Evolutionary conservation across 2,113 vertebrate genomes (phyloP), one percentile per base, ranked within the genome.

Genomic region (Zosterops lateralis): DNA sequence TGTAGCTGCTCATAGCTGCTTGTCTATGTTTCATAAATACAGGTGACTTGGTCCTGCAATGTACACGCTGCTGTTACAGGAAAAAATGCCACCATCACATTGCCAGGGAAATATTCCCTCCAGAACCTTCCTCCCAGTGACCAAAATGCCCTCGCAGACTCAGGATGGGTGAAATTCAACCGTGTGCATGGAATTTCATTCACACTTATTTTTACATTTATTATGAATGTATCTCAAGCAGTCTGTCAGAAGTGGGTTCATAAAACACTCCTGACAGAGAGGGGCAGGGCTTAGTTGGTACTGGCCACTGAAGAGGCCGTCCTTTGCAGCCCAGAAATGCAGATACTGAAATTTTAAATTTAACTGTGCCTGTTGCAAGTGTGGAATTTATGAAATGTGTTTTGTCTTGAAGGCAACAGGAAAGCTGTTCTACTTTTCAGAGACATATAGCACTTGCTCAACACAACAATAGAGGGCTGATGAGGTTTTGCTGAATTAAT

Each of bases 341-440:
- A 64, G n/a, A 12, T 72, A 56, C 29, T 6, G 5, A 17, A 51
- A 4, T 3, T 71, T 45, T 58, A 57, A 26, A 53, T 68, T 92
- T 61, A 73, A 81, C 50, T 70, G 10, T 84, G 87, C 40, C 70
- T 71, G 44, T 29, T 84, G n/a, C 60, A 94, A 82, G 34, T 57
- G 44, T 78, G 36, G 34, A 45, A 14, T 91, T 94, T 94, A 89
- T 60, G 73, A 94, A 72, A 82, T 36, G 6, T 14, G 36, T 90
- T 94, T 40, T 62, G 45, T 29, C 96, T 94, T 79, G 61, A 85
- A 89, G 68, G 89, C 67, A 89, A 87, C 54, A 79, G 67, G 72
- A 93, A 78, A 81, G 58, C 53, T 87, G 34, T 9, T 79, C 14
- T 51, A 3, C 40, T 90, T 96, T 83, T 84, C 45, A 57, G 64